Evolutionary conservation across 2,888 invertebrate species (phyloP), one percentile per base, ranked within the genome.

Genomic region (Brachycybe producta): DNA sequence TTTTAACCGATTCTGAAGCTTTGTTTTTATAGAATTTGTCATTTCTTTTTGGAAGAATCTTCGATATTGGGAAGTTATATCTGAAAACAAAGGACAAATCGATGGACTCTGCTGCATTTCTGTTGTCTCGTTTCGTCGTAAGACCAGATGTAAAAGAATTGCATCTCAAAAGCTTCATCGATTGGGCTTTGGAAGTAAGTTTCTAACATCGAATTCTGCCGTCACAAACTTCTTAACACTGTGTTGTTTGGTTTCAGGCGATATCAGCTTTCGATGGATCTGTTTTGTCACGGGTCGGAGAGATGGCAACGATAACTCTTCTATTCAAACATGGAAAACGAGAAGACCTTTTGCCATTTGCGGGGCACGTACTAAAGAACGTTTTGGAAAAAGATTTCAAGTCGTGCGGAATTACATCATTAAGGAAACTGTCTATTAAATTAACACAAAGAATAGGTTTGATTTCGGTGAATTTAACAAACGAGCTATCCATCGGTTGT

Each of bases 321-420:
- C 82, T 94, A 47, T 72, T 91, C 49, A 94, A 94, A 64, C 84
- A 87, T 65, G 90, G 88, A 2, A 87, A 90, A 64, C 75, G 94
- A 48, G 88, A 90, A 67, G 88, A 90, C 65, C 67, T 90, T n/a
- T 67, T 84, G 41, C 80, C 79, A 0, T 79, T 77, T 65, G 79
- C 80, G 23, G 74, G 78, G 23, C 75, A 74, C 58, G 69, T 90
- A 42, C 71, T 90, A 2, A 73, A 77, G 42, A 82, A 82, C 75
- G 77, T 87, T 21, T 73, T 82, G 1, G 73, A 74, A 4, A 78
- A 82, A 42, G 79, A 82, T 57, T 80, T 83, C 61, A 76, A 79
- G 58, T 75, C 77, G 28, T 79, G 78, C 60, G 75, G 75, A 8
- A 84, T 85, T 46, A 80, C 84, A 59, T 72, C 86, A 7, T 79